Conservation (phyloP, 2,797 vertebrate genomes). For the Myiotriccus ornatus region DNA sequence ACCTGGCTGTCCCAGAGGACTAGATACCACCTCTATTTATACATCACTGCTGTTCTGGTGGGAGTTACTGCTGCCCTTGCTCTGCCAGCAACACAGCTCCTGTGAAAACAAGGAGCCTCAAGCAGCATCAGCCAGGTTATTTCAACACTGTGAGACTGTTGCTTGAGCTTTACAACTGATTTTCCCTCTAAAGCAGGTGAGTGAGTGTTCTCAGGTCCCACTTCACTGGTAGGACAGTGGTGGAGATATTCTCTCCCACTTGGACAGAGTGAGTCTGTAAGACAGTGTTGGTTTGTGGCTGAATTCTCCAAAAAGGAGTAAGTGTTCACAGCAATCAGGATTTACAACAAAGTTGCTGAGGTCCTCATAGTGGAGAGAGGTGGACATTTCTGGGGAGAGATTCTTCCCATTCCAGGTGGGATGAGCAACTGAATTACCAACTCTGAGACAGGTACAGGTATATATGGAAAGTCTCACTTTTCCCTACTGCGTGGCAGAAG, state of each 20-base stretch:
- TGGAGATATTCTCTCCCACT: neutral
- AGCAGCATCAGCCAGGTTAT: neutral
- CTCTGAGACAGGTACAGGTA: neutral
- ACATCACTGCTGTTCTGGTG: neutral
- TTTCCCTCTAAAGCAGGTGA: neutral
- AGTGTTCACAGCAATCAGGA: neutral
- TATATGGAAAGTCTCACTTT: accelerated
- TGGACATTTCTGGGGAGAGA: neutral
- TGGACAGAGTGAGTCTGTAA: neutral
- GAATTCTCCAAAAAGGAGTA: neutral
- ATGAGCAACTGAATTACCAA: neutral
- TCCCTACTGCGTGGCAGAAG: neutral
- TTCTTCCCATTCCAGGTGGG: neutral
- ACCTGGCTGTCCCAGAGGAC: neutral
- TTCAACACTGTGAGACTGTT: neutral
- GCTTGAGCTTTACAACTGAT: neutral
- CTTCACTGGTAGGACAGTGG: neutral
- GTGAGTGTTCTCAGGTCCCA: neutral
- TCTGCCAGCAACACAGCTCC: neutral
- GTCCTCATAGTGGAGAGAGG: accelerated
- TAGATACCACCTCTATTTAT: neutral
- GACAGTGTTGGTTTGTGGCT: neutral
- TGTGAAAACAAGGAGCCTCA: neutral
- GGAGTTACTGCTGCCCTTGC: neutral
- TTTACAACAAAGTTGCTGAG: neutral